These are phyloP conservation scores for Himalopsyche japonica DNA, from an alignment of 2,888 invertebrate genomes.

Conservation along the genomic window DNA sequence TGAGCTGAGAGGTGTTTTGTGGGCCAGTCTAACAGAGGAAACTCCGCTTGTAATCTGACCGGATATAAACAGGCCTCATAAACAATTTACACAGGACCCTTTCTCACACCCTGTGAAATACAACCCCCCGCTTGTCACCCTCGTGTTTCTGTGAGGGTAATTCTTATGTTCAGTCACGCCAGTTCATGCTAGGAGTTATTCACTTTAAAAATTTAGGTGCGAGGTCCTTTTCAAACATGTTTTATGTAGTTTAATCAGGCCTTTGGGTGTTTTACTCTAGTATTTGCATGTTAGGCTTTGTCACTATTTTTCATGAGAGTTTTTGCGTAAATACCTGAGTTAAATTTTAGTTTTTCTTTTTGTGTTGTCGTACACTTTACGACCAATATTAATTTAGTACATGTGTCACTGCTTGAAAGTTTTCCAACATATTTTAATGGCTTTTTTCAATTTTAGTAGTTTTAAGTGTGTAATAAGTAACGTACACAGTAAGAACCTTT, in stretches of 20 bases:
- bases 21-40: background rate
- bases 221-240: background rate
- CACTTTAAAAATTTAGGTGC: background rate
- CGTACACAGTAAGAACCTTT: too few relatives aligned
- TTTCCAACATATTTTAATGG: too few relatives aligned
- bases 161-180: background rate
- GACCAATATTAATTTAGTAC: too few relatives aligned
- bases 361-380: too few relatives aligned
- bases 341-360: too few relatives aligned
- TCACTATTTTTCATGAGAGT: background rate
- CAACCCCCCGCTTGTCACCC: background rate
- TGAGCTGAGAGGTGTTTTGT: background rate
- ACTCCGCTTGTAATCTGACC: constrained; percentile 5
- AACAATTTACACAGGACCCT: constrained; percentile 1
- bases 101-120: background rate
- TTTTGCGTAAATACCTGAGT: background rate
- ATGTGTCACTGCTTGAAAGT: too few relatives aligned
- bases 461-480: too few relatives aligned
- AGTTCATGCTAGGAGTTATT: background rate
- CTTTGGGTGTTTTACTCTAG: background rate
- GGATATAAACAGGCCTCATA: constrained; percentile 3
- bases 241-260: background rate
- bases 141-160: background rate
- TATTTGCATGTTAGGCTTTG: background rate
- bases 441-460: too few relatives aligned